Evolutionary conservation across 2,797 vertebrate genomes (phyloP).

Genomic region (Ispidina picta): DNA sequence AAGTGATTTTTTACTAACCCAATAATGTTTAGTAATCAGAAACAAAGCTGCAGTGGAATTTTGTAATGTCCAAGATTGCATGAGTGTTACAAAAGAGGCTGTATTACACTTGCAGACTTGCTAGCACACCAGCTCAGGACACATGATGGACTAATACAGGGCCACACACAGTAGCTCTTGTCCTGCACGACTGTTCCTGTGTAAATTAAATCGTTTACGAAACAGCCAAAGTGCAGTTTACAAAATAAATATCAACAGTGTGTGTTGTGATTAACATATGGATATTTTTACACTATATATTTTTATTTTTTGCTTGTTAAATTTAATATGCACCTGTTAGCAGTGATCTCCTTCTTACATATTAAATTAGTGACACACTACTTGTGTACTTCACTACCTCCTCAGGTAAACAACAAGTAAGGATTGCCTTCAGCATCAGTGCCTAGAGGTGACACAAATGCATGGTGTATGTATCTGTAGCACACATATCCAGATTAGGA

Average conservation of each 20-base stretch:
- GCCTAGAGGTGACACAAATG: not conserved
- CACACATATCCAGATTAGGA: not conserved
- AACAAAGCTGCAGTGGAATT: slow-evolving; percentile 1
- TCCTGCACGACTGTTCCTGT: not conserved
- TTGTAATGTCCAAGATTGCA: slow-evolving; percentile 38
- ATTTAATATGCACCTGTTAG: not conserved
- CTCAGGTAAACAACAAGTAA: not conserved
- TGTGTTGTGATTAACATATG: not conserved
- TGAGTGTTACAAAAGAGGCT: slow-evolving; percentile 28
- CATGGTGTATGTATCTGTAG: not conserved
- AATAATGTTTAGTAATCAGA: slow-evolving; percentile 10
- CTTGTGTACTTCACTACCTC: not conserved
- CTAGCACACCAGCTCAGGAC: not conserved
- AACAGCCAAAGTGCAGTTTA: not conserved
- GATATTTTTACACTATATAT: not conserved
- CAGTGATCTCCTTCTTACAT: not conserved
- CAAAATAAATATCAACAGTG: not conserved
- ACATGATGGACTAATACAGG: not conserved
- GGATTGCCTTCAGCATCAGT: not conserved
- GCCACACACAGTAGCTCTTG: not conserved
- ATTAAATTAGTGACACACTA: not conserved
- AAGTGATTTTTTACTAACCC: slow-evolving; percentile 1
- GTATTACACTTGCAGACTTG: not conserved
- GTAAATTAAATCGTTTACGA: not conserved
- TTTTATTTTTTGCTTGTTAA: not conserved